Evolutionary conservation across 2,797 vertebrate genomes (phyloP).

Genomic region (Oreonectes daqikongensis): DNA sequence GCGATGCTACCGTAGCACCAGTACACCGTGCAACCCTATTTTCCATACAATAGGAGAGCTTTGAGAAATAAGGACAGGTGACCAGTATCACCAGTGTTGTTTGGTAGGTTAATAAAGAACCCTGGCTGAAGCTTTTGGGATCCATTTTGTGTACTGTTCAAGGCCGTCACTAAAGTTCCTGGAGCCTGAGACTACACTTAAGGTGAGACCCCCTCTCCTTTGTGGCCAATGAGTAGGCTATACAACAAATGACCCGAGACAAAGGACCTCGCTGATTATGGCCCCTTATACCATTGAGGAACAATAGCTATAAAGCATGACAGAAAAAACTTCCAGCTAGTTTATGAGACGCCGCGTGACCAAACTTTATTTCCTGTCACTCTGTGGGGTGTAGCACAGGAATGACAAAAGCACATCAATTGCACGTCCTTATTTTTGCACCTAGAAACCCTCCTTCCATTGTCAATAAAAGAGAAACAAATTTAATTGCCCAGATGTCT

Average conservation of each 20-base stretch:
- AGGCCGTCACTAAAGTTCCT: background rate
- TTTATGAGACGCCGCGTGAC: background rate
- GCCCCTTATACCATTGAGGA: background rate
- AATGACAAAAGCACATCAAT: background rate
- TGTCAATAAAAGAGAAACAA: background rate
- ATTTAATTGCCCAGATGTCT: background rate
- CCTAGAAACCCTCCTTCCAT: background rate
- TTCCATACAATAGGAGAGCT: background rate
- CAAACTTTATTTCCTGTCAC: background rate
- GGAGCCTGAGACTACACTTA: too few species aligned
- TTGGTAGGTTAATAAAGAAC: background rate
- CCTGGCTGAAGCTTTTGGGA: background rate
- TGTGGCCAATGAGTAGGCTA: background rate
- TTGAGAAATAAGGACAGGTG: background rate
- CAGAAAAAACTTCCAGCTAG: background rate
- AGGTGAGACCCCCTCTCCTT: too few species aligned
- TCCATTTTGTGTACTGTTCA: background rate
- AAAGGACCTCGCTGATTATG: background rate
- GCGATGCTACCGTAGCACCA: too few species aligned
- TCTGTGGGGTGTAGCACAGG: background rate
- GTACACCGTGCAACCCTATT: too few species aligned
- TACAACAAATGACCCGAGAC: background rate
- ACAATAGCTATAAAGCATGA: background rate
- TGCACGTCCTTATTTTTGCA: background rate
- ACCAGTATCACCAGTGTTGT: background rate